Conservation (phyloP, 2,113 vertebrate genomes). For the Noctilio leporinus region DNA sequence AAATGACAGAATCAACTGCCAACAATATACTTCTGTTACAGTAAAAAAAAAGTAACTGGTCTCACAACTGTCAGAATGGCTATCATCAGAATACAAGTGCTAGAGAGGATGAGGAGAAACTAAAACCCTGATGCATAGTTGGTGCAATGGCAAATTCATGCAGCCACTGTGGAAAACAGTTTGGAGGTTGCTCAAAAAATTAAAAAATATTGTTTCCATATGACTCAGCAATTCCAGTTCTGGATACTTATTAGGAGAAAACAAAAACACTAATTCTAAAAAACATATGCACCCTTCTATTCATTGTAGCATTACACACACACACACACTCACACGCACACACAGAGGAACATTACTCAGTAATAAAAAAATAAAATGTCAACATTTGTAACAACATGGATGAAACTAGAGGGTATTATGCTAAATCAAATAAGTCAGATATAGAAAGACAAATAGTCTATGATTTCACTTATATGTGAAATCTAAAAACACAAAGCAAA, state of each 20-base stretch:
- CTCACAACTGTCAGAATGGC: background rate
- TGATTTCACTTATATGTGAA: background rate
- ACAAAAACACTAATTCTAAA: background rate
- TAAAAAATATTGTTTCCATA: background rate
- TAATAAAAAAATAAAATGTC: background rate
- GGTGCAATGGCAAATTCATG: background rate
- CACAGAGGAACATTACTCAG: background rate
- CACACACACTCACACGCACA: background rate
- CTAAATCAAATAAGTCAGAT: background rate
- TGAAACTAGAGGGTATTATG: too few species aligned
- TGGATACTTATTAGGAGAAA: background rate
- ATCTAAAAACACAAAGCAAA: background rate
- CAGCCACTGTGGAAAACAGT: too few species aligned
- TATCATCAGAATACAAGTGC: background rate
- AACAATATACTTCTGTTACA: background rate
- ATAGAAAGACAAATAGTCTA: background rate
- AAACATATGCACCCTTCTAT: background rate
- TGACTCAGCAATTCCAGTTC: background rate
- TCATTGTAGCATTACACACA: background rate
- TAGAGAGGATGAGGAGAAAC: background rate
- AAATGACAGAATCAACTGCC: background rate
- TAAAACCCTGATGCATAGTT: too few species aligned
- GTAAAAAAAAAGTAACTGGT: background rate
- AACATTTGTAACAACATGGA: background rate
- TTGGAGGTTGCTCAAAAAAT: too few species aligned